Evolutionary conservation across 2,888 invertebrate species (phyloP), one percentile per base, ranked within the genome.

Genomic region (Cephus nigrinus): DNA sequence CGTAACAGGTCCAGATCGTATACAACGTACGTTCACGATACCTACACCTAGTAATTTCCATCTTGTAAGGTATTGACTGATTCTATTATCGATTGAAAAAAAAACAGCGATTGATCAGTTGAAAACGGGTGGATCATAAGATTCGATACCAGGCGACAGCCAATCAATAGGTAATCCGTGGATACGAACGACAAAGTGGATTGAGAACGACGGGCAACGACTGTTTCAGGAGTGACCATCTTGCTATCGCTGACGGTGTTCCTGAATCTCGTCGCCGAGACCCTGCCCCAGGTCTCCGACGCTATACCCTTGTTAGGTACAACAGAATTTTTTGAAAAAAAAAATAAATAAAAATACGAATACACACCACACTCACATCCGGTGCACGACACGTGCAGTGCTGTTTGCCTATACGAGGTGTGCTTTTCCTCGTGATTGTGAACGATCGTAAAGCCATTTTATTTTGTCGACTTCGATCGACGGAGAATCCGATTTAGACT

Each of bases 291-390:
- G 95, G 99, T 99, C 93, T 99, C 99, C 93, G 99, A 99, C 94
- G 98, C 99, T 93, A 98, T 99, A 94, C 99, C 99, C 94, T 95
- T 99, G 95, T 98, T 99, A 96, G 99, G 99, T 98, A 97, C 95
- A 95, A 88, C 92, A 85, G 92, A 91, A 91, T 89, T 92, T 91
- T 92, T 92, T 76, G 77, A 23, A 34, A 68, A 40, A 30, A 74
- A 77, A 73, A 76, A 12, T 31, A 36, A 33, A 73, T 68, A 15
- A 73, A 9, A 23, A 68, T 69, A 68, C 35, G 9, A 36, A 30
- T 55, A 72, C 15, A 76, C 23, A 15, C 2, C 55, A 55, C 55
- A 23, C 55, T 23, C 23, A 55, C 23, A 55, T 55, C 9, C 55
- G 23, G 23, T 55, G 15, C 55, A 55, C 55, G 55, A 31, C 31